Conservation (phyloP, 2,888 invertebrate species). For the Tachina lurida region DNA sequence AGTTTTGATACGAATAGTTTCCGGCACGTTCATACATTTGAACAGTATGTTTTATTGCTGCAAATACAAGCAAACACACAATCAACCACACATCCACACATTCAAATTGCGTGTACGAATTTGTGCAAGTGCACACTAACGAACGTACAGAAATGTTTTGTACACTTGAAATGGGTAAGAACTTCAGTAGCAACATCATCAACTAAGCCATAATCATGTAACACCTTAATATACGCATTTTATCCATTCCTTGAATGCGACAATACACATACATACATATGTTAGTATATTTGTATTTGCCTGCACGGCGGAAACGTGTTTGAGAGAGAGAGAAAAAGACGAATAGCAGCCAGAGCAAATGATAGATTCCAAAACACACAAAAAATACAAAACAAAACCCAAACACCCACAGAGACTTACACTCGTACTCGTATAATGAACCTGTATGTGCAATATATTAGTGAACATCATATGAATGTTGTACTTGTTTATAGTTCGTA, state of each 20-base stretch:
- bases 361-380: constrained; percentile 7
- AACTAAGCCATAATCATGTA: constrained; percentile 48
- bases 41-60: constrained; percentile 40
- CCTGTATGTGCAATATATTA: not conserved
- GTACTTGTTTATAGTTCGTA: not conserved
- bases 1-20: constrained; percentile 65
- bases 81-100: no score
- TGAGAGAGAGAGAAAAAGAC: not conserved
- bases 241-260: constrained; percentile 6
- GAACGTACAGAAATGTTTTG: constrained; percentile 26
- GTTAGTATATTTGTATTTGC: no score
- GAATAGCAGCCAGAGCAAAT: not conserved
- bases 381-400: no score
- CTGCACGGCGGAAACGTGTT: not conserved
- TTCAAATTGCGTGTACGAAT: not conserved
- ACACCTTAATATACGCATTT: constrained; percentile 66
- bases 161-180: constrained; percentile 8
- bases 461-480: not conserved
- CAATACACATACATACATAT: not conserved
- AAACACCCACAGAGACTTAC: not conserved
- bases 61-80: constrained; percentile 13
- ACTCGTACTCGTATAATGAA: not conserved
- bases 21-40: constrained; percentile 59
- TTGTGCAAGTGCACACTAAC: not conserved
- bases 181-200: constrained; percentile 44